Conservation (phyloP, 2,888 invertebrate genomes). For the Operophtera brumata region DNA sequence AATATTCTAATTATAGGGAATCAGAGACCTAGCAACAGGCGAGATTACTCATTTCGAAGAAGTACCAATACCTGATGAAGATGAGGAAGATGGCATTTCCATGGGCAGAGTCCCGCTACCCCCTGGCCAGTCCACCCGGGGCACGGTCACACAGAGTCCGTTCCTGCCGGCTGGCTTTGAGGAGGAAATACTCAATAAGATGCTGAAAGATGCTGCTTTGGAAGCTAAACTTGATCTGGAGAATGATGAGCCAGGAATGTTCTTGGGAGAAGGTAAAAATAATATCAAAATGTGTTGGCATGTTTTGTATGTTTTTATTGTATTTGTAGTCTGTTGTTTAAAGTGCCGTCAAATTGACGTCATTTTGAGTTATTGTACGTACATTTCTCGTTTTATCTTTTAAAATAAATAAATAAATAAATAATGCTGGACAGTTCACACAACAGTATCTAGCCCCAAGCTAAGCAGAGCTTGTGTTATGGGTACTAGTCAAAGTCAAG, state of each 20-base stretch:
- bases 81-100: conserved; percentile 81
- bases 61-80: conserved; percentile 75
- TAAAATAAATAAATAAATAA: too few relatives aligned
- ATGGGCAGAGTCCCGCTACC: conserved; percentile 89
- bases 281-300: too few relatives aligned
- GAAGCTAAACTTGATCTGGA: conserved; percentile 64
- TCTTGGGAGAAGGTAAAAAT: conserved; percentile 70
- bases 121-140: conserved; percentile 85
- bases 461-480: too few relatives aligned
- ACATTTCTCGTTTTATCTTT: too few relatives aligned
- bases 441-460: too few relatives aligned
- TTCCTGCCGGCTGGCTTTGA: conserved; percentile 94
- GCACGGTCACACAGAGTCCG: conserved; percentile 89
- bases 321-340: too few relatives aligned
- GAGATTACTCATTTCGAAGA: conserved; percentile 82
- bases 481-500: too few relatives aligned
- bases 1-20: conserved; percentile 65
- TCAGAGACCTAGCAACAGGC: conserved; percentile 88
- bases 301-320: too few relatives aligned
- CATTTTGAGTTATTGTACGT: too few relatives aligned
- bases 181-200: conserved; percentile 68
- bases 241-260: conserved; percentile 66
- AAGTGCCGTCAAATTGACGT: too few relatives aligned
- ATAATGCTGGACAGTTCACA: too few relatives aligned
- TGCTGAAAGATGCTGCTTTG: conserved; percentile 59